phyloP scores from a whole-genome alignment of 2,888 invertebrate genomes.

The Fragum whitleyi region DNA sequence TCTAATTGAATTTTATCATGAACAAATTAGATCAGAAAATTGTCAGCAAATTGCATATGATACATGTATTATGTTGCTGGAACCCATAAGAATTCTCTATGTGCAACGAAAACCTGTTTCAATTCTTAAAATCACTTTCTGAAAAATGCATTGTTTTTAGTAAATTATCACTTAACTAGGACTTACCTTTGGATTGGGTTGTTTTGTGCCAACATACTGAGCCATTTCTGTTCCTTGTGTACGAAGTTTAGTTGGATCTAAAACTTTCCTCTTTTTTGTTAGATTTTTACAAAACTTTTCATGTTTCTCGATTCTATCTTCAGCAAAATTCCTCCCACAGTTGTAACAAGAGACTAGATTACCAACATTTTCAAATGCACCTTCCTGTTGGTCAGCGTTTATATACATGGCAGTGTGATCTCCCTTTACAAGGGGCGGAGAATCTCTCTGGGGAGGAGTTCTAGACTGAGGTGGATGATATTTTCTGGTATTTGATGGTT shows the following conservation, averaged over 20 bases:
- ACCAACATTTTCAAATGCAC: slow-evolving; percentile 61
- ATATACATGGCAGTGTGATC: slow-evolving; percentile 61
- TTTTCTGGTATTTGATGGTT: slow-evolving; percentile 50
- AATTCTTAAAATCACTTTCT: too few species aligned
- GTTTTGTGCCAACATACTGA: slow-evolving; percentile 42
- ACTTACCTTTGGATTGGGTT: slow-evolving; percentile 59
- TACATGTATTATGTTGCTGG: too few species aligned
- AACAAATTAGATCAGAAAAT: too few species aligned
- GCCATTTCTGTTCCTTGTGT: slow-evolving; percentile 94
- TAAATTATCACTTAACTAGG: too few species aligned
- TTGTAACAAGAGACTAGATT: slow-evolving; percentile 88
- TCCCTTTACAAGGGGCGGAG: slow-evolving; percentile 26
- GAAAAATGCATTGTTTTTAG: too few species aligned
- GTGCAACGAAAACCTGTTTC: too few species aligned
- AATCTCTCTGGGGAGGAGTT: slow-evolving; percentile 13
- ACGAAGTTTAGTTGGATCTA: slow-evolving; percentile 82
- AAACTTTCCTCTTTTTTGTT: slow-evolving; percentile 81
- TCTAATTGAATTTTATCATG: too few species aligned
- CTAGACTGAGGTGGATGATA: slow-evolving; percentile 32
- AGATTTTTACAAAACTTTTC: slow-evolving; percentile 77
- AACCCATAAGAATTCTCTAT: too few species aligned
- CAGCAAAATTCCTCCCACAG: slow-evolving; percentile 93
- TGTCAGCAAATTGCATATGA: too few species aligned
- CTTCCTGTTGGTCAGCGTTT: slow-evolving; percentile 64
- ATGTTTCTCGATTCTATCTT: slow-evolving; percentile 88